A percentile compares a stretch with the other conserved stretches of the same genome.
These are phyloP conservation scores for Pammene aurita DNA, from an alignment of 2,888 invertebrate genomes.

Conservation along the genomic window DNA sequence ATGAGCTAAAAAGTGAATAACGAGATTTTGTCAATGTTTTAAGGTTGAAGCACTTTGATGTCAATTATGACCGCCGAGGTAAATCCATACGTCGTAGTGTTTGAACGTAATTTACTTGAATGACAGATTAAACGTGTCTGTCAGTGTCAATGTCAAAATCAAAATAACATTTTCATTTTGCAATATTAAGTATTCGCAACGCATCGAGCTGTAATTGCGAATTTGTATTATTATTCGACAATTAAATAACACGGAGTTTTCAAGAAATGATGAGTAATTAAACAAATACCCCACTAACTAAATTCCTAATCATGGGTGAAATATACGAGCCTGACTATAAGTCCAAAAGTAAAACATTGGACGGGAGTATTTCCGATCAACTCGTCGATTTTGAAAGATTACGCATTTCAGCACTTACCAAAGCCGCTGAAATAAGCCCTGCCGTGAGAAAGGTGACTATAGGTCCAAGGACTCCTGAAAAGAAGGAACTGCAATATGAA, in stretches of 20 bases:
- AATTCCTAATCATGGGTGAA: slow-evolving; percentile 23
- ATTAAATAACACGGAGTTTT: not conserved
- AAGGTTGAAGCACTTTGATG: no score
- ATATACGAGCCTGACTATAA: slow-evolving; percentile 21
- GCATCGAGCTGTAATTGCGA: no score
- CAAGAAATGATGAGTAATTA: not conserved
- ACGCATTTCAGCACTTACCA: slow-evolving; percentile 84
- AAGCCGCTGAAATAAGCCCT: slow-evolving; percentile 81
- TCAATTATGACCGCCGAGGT: no score
- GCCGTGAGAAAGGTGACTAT: slow-evolving; percentile 80
- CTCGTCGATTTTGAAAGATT: slow-evolving; percentile 75
- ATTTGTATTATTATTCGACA: not conserved
- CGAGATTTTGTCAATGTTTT: no score
- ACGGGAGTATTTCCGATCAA: slow-evolving; percentile 63
- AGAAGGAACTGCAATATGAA: slow-evolving; percentile 50
- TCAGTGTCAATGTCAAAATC: no score
- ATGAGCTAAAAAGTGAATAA: no score
- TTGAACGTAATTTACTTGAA: not conserved
- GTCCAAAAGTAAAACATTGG: slow-evolving; percentile 52
- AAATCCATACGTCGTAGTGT: no score
- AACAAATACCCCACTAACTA: not conserved
- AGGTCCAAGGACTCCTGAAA: slow-evolving; percentile 67
- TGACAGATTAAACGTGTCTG: no score
- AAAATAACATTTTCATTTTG: no score
- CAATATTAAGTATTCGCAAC: no score